These are phyloP conservation scores for Scaptodrosophila latifasciaeformis DNA, from an alignment of 2,888 invertebrate species.

Conservation along the genomic window DNA sequence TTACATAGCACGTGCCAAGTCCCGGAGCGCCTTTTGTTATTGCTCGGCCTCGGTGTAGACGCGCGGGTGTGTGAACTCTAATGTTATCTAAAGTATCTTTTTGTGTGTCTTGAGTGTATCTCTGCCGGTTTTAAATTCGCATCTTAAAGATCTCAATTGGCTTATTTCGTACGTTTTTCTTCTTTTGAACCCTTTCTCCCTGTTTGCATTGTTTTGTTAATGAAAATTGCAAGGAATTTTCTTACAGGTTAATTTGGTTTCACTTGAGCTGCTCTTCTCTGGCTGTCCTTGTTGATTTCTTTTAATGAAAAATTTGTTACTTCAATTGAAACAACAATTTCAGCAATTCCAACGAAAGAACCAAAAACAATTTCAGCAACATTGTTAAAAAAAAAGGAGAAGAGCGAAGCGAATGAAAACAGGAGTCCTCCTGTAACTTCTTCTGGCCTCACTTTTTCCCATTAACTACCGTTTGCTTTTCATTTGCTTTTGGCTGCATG, in stretches of 20 bases:
- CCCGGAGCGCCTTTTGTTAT: conserved; percentile 1
- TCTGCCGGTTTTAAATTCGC: neutral
- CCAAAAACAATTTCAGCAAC: conserved; percentile 45
- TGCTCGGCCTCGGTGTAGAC: no score
- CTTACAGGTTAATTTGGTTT: no score
- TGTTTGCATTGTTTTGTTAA: no score
- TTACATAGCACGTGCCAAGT: neutral
- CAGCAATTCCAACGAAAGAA: conserved; percentile 34
- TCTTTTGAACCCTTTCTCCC: conserved; percentile 10
- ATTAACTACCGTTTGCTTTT: no score
- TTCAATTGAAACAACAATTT: conserved; percentile 59
- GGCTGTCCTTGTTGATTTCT: conserved; percentile 50
- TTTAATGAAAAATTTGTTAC: conserved; percentile 67
- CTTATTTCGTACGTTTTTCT: neutral
- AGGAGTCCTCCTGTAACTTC: no score
- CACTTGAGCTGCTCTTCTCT: no score
- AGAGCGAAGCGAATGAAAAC: no score
- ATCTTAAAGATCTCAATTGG: neutral
- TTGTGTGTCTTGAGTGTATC: no score
- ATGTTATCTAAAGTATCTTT: no score
- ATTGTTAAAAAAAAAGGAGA: conserved; percentile 43
- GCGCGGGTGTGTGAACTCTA: no score
- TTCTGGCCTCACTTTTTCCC: no score
- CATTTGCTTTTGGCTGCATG: conserved; percentile 59
- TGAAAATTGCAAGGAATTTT: no score